Base-by-base conservation (phyloP, 2,113 vertebrate species). In the Recurvirostra avosetta region DNA sequence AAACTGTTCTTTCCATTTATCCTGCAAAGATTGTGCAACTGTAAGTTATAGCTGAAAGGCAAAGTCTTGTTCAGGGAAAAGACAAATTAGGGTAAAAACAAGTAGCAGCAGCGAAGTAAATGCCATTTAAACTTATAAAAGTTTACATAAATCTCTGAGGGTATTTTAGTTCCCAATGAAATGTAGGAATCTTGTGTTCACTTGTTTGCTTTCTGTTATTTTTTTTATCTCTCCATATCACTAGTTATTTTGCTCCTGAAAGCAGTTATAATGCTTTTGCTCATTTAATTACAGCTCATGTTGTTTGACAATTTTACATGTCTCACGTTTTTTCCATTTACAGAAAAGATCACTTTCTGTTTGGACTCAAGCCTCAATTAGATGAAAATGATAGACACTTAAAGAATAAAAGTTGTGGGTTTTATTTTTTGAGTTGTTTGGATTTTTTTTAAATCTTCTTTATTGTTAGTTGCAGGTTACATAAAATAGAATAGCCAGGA, bases 71-170 rank as follows among this genome's bases (percentile, higher is more conserved):
- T 92, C 76, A 77, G 72, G 11, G 5, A 90, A 88, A 86, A 91
- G 67, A 92, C 43, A 96, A 95, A 96, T 94, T 58, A 86, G 47
- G 12, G 36, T 80, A 45, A 82, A 97, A 92, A n/a, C 15, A 91
- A 84, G 26, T 36, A 88, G 94, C 62, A 90, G 27, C 45, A 93
- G 30, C 84, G 90, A 96, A 95, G 45, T 38, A 91, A 96, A 81
- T 3, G 21, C 23, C 55, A 92, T 66, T 88, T 86, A 83, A 76
- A 88, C 32, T 83, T 92, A 72, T 43, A 43, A 53, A 97, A 91
- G 49, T 81, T 90, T 88, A 32, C 87, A 68, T 65, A 76, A 77
- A 68, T 27, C 53, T 68, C 40, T 43, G 25, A 59, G 41, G 86
- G 8, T 67, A 7, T 52, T 92, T 78, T 50, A 91, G 41, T 81